phyloP scores from a whole-genome alignment of 2,888 invertebrate genomes.

The Eupithecia exiguata region DNA sequence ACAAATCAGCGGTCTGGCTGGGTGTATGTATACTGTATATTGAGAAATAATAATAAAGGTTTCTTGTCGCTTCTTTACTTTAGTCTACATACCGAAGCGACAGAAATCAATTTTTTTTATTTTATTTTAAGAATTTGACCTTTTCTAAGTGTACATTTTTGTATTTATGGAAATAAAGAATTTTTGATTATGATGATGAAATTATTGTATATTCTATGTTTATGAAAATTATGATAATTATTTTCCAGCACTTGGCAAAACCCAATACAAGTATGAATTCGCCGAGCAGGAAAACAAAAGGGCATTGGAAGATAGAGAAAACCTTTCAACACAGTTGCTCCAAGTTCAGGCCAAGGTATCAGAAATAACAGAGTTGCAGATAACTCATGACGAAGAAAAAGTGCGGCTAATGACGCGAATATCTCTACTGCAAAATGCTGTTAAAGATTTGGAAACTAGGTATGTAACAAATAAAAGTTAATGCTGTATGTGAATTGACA shows the following conservation, averaged over 20 bases:
- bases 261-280: constrained; percentile 55
- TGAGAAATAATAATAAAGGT: no score
- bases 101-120: no score
- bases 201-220: no score
- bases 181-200: no score
- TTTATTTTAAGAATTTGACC: no score
- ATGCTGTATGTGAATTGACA: no score
- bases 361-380: constrained; percentile 56
- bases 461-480: neutral
- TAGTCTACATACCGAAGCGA: no score
- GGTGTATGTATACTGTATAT: no score
- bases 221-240: neutral
- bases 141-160: no score
- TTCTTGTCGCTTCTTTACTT: no score
- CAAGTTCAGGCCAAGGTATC: constrained; percentile 57
- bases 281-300: constrained; percentile 49
- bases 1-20: no score
- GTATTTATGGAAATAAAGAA: no score
- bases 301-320: constrained; percentile 56
- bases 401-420: constrained; percentile 57
- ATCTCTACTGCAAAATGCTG: constrained; percentile 53
- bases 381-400: constrained; percentile 56
- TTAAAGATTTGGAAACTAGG: constrained; percentile 64
- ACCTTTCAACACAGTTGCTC: constrained; percentile 56
- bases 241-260: constrained; percentile 57